Evolutionary conservation across 64 coral and sea anemone genomes (phyloP).

Genomic region (Platygyra sinensis): DNA sequence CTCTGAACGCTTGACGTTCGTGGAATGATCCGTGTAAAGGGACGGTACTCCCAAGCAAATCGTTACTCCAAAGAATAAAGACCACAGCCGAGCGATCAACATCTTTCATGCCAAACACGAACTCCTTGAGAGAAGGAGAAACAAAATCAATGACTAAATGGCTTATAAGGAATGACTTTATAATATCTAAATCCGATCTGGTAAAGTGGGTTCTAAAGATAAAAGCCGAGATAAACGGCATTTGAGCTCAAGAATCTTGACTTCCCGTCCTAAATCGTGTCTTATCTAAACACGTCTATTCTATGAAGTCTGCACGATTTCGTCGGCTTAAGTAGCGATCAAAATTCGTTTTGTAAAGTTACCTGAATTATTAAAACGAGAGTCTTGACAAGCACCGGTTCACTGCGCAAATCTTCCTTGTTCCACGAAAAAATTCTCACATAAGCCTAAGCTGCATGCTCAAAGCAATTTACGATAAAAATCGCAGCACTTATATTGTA

Average conservation of each 20-base stretch:
- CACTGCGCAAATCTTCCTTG: neutral
- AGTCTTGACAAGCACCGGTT: neutral
- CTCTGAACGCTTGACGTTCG: constrained; percentile 17
- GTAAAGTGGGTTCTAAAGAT: constrained; percentile 13
- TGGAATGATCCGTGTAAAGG: neutral
- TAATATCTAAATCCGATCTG: neutral
- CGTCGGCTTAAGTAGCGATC: neutral
- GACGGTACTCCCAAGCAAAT: constrained; percentile 36
- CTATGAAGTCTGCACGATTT: neutral
- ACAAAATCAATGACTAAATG: constrained; percentile 8
- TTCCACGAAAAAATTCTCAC: constrained; percentile 34
- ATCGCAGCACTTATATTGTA: constrained; percentile 38
- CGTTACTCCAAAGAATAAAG: constrained; percentile 49
- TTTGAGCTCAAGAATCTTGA: neutral
- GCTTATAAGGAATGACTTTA: neutral
- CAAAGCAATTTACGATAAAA: constrained; percentile 21
- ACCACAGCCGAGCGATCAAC: constrained; percentile 57
- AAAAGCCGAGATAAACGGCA: neutral
- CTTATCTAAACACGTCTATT: neutral
- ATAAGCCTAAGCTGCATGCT: neutral
- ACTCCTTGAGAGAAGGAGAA: constrained; percentile 37
- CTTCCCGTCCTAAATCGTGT: constrained; percentile 1
- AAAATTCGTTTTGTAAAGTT: neutral
- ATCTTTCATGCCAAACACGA: constrained; percentile 44
- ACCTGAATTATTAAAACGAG: constrained; percentile 8